Evolutionary conservation across 2,113 vertebrate species (phyloP), one percentile per base, ranked within the genome.

Genomic region (Melanostigma gelatinosum): DNA sequence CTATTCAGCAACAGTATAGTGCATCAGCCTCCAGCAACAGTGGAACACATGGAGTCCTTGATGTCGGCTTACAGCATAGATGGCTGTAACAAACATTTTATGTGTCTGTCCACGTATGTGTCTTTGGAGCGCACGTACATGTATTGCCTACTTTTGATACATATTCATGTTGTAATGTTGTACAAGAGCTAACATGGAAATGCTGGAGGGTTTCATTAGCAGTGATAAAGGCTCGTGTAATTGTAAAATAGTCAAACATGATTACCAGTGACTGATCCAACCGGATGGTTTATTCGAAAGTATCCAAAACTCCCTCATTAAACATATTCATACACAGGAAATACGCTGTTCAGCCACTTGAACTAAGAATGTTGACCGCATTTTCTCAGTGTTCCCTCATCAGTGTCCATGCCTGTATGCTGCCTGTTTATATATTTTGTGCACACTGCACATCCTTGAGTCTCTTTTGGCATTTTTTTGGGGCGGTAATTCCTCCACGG

Each of bases 291-390:
- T 58, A 52, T 67, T 36, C 38, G 6, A 61, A 44, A 77, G 34
- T 16, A 16, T 50, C 8, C 1, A 8, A n/a, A 42, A 11, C 22
- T 22, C 32, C 29, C 27, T 77, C n/a, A 5, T 80, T 40, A 74
- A 79, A 78, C 80, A 74, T 38, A 69, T 80, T 50, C 20, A 85
- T 38, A 60, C 50, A 74, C 85, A 86, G 86, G 87, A 92, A 85
- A 77, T 27, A n/a, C 68, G 34, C 79, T 13, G 32, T 75, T 55
- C 77, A 71, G 34, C 72, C 89, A 72, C 86, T 87, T 72, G 65
- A 87, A 55, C 61, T 42, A 62, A 89, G 77, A 88, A 82, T 88
- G 87, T 70, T 83, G 79, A 77, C 86, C 42, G 2, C 82, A 40
- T 88, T 84, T 79, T 75, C 69, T 27, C 38, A 4, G 34, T 4